These are phyloP conservation scores for Vespertilio murinus DNA, from an alignment of 2,797 vertebrate species.

Conservation along the genomic window DNA sequence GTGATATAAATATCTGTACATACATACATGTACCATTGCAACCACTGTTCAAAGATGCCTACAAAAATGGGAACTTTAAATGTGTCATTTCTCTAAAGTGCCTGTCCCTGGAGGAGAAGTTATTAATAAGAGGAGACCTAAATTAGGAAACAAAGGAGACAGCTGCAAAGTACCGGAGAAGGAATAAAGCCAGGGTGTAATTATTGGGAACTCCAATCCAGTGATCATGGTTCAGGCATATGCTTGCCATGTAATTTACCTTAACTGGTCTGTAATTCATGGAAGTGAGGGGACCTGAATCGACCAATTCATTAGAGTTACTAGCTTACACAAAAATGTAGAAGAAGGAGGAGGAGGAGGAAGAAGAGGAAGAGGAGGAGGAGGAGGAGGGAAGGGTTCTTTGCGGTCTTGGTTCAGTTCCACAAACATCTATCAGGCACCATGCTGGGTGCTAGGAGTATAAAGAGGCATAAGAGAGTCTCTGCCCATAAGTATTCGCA, in stretches of 20 bases:
- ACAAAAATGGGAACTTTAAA: constrained; percentile 32
- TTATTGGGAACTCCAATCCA: background rate
- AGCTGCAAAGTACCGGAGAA: background rate
- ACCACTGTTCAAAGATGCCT: constrained; percentile 21
- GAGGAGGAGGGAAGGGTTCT: background rate
- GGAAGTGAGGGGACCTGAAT: background rate
- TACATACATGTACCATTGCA: background rate
- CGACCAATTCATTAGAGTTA: background rate
- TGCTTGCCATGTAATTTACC: background rate
- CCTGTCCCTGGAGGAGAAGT: background rate
- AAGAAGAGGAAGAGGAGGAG: background rate
- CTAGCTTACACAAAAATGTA: background rate
- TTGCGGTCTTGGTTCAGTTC: background rate
- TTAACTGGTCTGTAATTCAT: background rate
- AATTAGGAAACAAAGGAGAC: background rate
- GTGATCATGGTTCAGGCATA: background rate
- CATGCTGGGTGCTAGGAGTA: background rate
- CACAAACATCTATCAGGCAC: background rate
- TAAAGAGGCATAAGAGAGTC: background rate
- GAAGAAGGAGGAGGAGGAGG: background rate
- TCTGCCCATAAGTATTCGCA: background rate
- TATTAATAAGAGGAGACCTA: constrained; percentile 7
- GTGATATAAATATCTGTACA: background rate
- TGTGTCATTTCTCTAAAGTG: constrained; percentile 9
- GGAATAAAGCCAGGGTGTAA: background rate